Base-by-base conservation (phyloP, 2,113 vertebrate genomes). In the Melanotaenia duboulayi region DNA sequence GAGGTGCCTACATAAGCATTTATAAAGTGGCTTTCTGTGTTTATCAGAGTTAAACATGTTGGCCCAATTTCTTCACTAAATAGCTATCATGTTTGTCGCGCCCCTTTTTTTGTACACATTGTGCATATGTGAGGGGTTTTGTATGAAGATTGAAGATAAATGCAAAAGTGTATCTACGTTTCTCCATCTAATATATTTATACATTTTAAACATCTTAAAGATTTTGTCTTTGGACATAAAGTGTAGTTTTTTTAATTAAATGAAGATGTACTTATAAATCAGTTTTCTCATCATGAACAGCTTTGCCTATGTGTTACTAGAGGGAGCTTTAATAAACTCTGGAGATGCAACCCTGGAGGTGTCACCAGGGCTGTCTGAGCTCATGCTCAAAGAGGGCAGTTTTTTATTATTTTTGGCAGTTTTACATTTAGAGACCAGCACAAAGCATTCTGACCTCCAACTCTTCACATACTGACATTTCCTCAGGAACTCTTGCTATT, bases 31-130 rank as follows among this genome's bases (percentile, higher is more conserved):
- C 19, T 67, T 71, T 60, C 55, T 42, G 25, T 70, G 54, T 58
- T 75, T 39, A 20, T 42, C 24, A 39, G 28, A 46, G 40, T 61
- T 60, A 44, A 58, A 77, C 51, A 48, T 66, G 54, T 35, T 71
- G 52, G 49, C 70, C 73, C 67, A 22, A 62, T 75, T 82, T 64
- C 51, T 24, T 76, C 25, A 46, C 17, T 44, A 44, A 58, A 59
- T 19, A 55, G 66, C 52, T 58, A 65, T 80, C 55, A 64, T 24
- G 16, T 73, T 59, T 58, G 68, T 71, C 75, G 67, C 48, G 66
- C 42, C 59, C 42, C 42, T 71, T 62, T 9, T 65, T 25, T 23
- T 79, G 12, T 57, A 20, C 39, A 50, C 37, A 37, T 39, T 50
- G 62, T 49, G 20, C 32, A 20, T 62, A 40, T 57, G 28, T 58